phyloP scores from a whole-genome alignment of 1,140 invertebrate species.

The Philopotamus ludificatus region DNA sequence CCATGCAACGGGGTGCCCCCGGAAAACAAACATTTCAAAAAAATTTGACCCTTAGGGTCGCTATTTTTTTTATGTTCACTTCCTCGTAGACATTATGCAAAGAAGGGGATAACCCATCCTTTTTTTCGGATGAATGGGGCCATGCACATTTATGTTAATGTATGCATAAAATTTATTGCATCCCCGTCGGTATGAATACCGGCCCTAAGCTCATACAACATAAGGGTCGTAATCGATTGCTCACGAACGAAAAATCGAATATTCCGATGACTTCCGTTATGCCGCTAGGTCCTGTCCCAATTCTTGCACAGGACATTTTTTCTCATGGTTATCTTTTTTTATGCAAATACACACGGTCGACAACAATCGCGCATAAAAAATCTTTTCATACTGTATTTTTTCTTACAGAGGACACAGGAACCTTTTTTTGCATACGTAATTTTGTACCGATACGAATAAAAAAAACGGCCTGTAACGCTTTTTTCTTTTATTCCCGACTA shows the following conservation, averaged over 20 bases:
- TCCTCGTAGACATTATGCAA: slow-evolving; percentile 51
- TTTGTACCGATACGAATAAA: slow-evolving; percentile 23
- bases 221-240: slow-evolving; percentile 43
- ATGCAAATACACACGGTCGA: slow-evolving; percentile 40
- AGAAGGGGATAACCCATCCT: slow-evolving; percentile 58
- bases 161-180: slow-evolving; percentile 56
- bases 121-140: slow-evolving; percentile 59
- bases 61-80: slow-evolving; percentile 30
- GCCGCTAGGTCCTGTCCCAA: slow-evolving; percentile 32
- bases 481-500: slow-evolving; percentile 20
- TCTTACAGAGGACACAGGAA: slow-evolving; percentile 25
- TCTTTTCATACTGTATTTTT: slow-evolving; percentile 36
- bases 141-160: slow-evolving; percentile 59
- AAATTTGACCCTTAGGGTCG: slow-evolving; percentile 39
- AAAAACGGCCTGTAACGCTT: slow-evolving; percentile 41
- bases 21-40: slow-evolving; percentile 36
- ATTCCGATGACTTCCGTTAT: slow-evolving; percentile 39
- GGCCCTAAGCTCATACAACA: slow-evolving; percentile 6
- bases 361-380: slow-evolving; percentile 38
- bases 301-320: slow-evolving; percentile 36
- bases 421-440: slow-evolving; percentile 40
- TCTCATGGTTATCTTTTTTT: slow-evolving; percentile 41
- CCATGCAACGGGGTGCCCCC: slow-evolving; percentile 29
- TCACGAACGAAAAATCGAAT: slow-evolving; percentile 39
- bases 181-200: slow-evolving; percentile 1